These are phyloP conservation scores for Scaeva pyrastri DNA, from an alignment of 2,888 invertebrate species.

Conservation along the genomic window DNA sequence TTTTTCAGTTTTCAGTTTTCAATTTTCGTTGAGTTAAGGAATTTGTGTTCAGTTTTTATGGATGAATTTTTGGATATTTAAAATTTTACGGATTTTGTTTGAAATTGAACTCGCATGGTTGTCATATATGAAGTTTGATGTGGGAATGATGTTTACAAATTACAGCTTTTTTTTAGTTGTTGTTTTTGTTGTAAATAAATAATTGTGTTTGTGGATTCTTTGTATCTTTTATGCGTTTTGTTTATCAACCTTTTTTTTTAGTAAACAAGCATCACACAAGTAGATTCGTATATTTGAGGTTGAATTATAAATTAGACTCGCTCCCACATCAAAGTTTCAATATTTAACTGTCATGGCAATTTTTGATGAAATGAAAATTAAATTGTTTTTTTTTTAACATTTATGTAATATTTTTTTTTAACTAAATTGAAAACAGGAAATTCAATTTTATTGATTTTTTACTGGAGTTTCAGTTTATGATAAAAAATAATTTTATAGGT, in stretches of 20 bases:
- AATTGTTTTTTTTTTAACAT: neutral
- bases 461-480: neutral
- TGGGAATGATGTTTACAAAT: constrained; percentile 73
- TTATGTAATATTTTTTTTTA: neutral
- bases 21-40: constrained; percentile 6
- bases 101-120: constrained; percentile 51
- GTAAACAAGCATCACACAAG: constrained; percentile 23
- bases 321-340: constrained; percentile 53
- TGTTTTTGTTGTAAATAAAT: neutral
- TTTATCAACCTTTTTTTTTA: neutral
- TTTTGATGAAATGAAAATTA: neutral
- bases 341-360: neutral
- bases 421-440: neutral
- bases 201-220: constrained; percentile 34
- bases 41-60: constrained; percentile 30
- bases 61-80: constrained; percentile 11
- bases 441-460: neutral
- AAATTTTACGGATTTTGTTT: constrained; percentile 45
- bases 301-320: constrained; percentile 40
- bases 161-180: constrained; percentile 40
- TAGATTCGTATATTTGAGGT: constrained; percentile 40
- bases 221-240: too few species aligned
- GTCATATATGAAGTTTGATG: constrained; percentile 67
- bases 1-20: neutral
- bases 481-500: too few species aligned